These are phyloP conservation scores for Antennarius maculatus DNA, from an alignment of 2,797 vertebrate genomes.

Conservation along the genomic window DNA sequence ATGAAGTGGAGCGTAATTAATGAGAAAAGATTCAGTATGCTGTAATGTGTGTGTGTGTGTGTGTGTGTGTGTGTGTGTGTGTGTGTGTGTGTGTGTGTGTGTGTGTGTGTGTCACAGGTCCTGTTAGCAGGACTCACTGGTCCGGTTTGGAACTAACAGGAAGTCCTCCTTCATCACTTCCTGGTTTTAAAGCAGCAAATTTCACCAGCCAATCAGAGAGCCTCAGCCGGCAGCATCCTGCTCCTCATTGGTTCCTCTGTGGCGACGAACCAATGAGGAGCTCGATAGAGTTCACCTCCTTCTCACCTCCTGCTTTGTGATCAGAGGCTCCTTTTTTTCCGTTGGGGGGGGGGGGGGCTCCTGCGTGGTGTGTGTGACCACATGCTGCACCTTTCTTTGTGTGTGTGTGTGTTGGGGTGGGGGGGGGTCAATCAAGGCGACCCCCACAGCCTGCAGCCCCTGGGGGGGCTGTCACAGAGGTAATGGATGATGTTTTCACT, in stretches of 20 bases:
- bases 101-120: no score
- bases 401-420: slow-evolving; percentile 55
- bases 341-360: slow-evolving; percentile 62
- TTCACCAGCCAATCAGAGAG: no score
- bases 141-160: no score
- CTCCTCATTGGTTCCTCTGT: no score
- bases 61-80: slow-evolving; percentile 12
- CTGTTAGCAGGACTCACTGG: no score
- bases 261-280: no score
- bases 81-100: neutral
- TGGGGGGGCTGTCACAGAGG: slow-evolving; percentile 79
- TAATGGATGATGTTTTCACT: slow-evolving; percentile 92
- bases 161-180: no score
- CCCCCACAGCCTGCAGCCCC: slow-evolving; percentile 78
- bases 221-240: no score
- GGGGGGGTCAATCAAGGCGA: slow-evolving; percentile 76
- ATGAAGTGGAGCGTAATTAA: slow-evolving; percentile 89
- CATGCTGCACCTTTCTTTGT: slow-evolving; percentile 68
- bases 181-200: no score
- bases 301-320: no score
- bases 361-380: slow-evolving; percentile 69
- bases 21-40: slow-evolving; percentile 84
- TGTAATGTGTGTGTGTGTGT: slow-evolving; percentile 14
- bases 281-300: no score
- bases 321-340: no score